Evolutionary conservation across 2,797 vertebrate species (phyloP).

Genomic region (Amblyraja radiata): DNA sequence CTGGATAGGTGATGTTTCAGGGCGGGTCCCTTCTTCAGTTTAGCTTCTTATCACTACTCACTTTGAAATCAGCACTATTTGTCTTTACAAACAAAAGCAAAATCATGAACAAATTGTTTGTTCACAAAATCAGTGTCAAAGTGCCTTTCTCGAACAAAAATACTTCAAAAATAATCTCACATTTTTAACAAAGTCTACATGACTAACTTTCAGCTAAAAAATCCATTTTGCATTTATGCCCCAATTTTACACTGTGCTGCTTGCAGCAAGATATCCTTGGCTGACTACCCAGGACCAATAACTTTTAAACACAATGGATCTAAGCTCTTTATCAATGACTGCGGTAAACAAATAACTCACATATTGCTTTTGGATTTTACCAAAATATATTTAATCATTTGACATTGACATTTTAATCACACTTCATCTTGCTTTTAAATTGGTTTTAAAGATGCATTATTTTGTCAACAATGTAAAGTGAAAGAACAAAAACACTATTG

Average conservation of each 20-base stretch:
- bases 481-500: too few relatives aligned
- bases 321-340: not conserved
- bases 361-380: not conserved
- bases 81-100: not conserved
- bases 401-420: not conserved
- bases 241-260: not conserved
- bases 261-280: not conserved
- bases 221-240: not conserved
- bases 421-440: not conserved
- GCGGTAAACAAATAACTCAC: not conserved
- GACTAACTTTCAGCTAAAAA: not conserved
- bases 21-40: too few relatives aligned
- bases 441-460: not conserved
- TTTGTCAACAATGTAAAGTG: too few relatives aligned
- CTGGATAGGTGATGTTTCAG: too few relatives aligned
- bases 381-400: not conserved
- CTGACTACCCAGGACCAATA: not conserved
- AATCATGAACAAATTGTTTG: not conserved
- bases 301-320: constrained; percentile 5
- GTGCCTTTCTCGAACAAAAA: not conserved
- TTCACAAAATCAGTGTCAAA: not conserved
- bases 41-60: not conserved
- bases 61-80: not conserved
- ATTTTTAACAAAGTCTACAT: not conserved
- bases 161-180: not conserved